Evolutionary conservation across 2,113 vertebrate species (phyloP), one percentile per base, ranked within the genome.

Genomic region (Macrotus californicus): DNA sequence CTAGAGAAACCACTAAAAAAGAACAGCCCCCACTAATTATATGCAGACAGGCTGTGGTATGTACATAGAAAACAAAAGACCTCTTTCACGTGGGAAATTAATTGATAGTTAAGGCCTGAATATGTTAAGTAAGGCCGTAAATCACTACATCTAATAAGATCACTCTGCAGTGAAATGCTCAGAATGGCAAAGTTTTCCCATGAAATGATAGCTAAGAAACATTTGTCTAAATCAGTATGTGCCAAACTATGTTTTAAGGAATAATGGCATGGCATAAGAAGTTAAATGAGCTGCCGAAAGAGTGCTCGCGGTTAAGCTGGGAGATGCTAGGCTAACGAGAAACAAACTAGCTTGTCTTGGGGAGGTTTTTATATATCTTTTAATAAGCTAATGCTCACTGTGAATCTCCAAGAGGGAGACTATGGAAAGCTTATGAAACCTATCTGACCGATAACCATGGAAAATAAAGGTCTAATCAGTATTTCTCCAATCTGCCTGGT

Each of bases 141-240:
- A 79, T 84, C 29, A 90, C 56, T 43, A 73, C 10, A 16, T 70
- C 82, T 67, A 95, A n/a, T 61, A 77, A 90, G 41, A 54, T 9
- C 29, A 75, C 92, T 94, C 39, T 77, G n/a, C 26, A n/a, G 43
- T 81, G 75, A 94, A 87, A 93, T 73, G 66, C 80, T 93, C 70
- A 54, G 34, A 89, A 92, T 1, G 50, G 43, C 59, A 77, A 85
- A 94, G 76, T 50, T 29, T 75, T 36, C 72, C 59, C 59, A 69
- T 16, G n/a, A 34, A 84, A 83, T 66, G 13, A 73, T n/a, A 93
- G 7, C 64, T 90, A 64, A 56, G 61, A 81, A 85, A 87, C n/a
- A 95, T 52, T 46, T 92, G 31, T 52, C 14, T 89, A 93, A 77
- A 64, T 95, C 61, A 73, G 46, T 70, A 94, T 88, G 81, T 64